Percentiles rank a stretch among this genome's conserved stretches.
Conservation (phyloP, 2,888 invertebrate species). For the Epirrita christyi region DNA sequence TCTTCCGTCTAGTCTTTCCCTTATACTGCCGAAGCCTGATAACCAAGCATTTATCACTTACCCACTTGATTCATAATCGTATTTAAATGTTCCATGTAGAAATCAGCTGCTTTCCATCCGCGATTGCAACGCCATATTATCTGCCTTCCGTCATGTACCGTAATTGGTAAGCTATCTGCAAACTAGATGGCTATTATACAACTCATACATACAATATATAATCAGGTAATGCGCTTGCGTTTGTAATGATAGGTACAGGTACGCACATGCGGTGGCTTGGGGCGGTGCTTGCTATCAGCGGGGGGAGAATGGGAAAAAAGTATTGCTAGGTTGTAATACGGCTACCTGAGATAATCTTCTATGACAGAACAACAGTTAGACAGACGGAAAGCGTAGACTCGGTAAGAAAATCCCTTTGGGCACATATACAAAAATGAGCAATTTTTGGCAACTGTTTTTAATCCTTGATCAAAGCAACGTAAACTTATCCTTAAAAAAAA, state of each 20-base stretch:
- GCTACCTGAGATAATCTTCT: too few relatives aligned
- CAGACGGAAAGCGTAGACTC: too few relatives aligned
- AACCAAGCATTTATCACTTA: constrained; percentile 23
- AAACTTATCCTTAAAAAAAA: too few relatives aligned
- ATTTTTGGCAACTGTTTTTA: too few relatives aligned
- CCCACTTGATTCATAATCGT: constrained; percentile 28
- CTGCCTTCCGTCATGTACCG: constrained; percentile 41
- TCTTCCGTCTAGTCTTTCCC: too few relatives aligned
- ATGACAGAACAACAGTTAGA: too few relatives aligned
- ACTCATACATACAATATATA: constrained; percentile 70
- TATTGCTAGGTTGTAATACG: neutral
- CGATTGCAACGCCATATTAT: constrained; percentile 35
- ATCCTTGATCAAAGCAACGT: too few relatives aligned
- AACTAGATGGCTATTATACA: constrained; percentile 49
- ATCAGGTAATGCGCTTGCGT: constrained; percentile 75
- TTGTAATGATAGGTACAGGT: constrained; percentile 69
- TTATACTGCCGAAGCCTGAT: neutral
- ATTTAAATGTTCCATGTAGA: constrained; percentile 37
- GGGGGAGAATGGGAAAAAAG: constrained; percentile 47
- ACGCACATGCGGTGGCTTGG: constrained; percentile 64
- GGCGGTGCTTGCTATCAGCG: constrained; percentile 57
- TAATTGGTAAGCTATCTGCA: constrained; percentile 40
- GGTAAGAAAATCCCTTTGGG: too few relatives aligned
- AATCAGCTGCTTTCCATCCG: constrained; percentile 40
- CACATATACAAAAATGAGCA: too few relatives aligned